Evolutionary conservation across 2,113 vertebrate species (phyloP), one percentile per base, ranked within the genome.

Genomic region (Chinchilla lanigera): DNA sequence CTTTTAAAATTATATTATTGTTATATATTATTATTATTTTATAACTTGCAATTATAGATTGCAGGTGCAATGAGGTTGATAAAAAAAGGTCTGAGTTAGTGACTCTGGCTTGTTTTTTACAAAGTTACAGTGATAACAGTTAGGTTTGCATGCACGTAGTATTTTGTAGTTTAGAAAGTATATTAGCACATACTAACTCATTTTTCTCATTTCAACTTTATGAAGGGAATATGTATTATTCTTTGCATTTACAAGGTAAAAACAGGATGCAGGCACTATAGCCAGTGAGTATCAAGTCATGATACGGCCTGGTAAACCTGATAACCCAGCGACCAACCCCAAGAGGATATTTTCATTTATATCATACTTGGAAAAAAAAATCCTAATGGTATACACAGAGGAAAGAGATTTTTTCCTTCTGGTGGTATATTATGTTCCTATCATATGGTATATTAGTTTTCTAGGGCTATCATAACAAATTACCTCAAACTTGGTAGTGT

Each of bases 281-380:
- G 56, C 52, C 47, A 86, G n/a, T 61, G 20, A 90, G 2, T 30
- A 78, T 63, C 60, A 80, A 50, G n/a, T 75, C 50, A 85, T 30
- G 83, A 54, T 38, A 41, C 22, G 41, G 71, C 63, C 44, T 89
- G 41, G 71, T 67, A 89, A 85, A 56, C 6, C 38, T 81, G 60
- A 54, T 54, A 41, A 80, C 24, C 14, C 30, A 85, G 56, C 89
- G 35, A 69, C 52, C 50, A 2, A 80, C 61, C 54, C 56, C 52
- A 71, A 81, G 19, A 93, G 50, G 24, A 86, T 56, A 86, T 77
- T 92, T 87, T 58, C 67, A 93, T 93, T 96, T 86, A 86, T 33
- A 77, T 78, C 9, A 47, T 75, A 63, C 65, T 88, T 89, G 44
- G 63, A 54, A 50, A 88, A 86, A 86, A 86, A 20, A 24, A n/a